Base-by-base conservation (phyloP, 2,888 invertebrate species). In the Rotaria socialis region DNA sequence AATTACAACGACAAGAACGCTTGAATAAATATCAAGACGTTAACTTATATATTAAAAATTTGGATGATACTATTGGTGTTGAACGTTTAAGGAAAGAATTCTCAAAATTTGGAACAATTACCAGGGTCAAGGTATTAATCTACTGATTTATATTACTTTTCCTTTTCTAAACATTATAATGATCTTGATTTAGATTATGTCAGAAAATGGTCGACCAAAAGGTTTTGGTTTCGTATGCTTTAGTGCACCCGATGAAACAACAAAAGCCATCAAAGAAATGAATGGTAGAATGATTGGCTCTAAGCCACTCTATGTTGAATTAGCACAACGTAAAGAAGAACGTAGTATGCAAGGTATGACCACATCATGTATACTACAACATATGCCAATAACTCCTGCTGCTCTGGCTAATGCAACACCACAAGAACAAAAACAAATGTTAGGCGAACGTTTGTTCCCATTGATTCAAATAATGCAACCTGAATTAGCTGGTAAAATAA, bases 191-290 rank as follows among this genome's bases (percentile, higher is more conserved):
- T 58, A 86, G 86, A 55, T 86, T 16, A 86, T 86, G 86, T 85
- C 80, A 4, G 86, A 86, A n/a, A 85, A 75, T 43, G 96, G 96
- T 14, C 94, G 95, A 91, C 95, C 96, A 14, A 89, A 89, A 87
- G 91, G 99, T 52, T 99, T 99, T 92, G 99, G 99, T 56, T 99
- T 99, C 93, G 98, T 99, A 86, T 97, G 97, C 75, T 99, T 95
- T 92, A 96, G 97, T 91, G 96, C 96, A 90, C 95, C 98, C 47
- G 97, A 97, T 91, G 86, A 86, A 86, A 98, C 99, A 87, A 97
- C 97, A 91, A 94, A 86, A 56, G 87, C 87, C 35, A 86, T 88
- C n/a, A 85, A 75, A 27, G 86, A 88, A n/a, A 87, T 87, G 87
- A 87, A 87, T 35, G 87, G 87, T 35, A 52, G 60, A 19, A 85